Percentiles rank a stretch among this genome's conserved stretches.
Evolutionary conservation across 2,888 invertebrate species (phyloP).

Genomic region (Theristus sp.): DNA sequence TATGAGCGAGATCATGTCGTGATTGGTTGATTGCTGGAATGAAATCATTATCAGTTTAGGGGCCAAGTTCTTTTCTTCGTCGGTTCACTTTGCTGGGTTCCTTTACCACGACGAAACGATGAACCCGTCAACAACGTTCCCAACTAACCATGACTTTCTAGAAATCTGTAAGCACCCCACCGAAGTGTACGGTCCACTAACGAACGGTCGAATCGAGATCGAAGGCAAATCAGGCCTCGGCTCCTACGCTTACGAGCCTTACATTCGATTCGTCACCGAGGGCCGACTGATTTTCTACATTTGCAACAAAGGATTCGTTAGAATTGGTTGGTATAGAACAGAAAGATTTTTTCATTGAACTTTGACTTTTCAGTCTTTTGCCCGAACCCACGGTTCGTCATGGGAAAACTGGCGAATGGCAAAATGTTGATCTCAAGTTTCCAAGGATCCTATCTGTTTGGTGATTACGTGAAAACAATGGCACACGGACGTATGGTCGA

Average conservation of each 20-base stretch:
- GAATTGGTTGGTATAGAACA: conserved; percentile 19
- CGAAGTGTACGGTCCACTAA: conserved; percentile 22
- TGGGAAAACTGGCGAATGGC: not conserved
- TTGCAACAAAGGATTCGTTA: conserved; percentile 27
- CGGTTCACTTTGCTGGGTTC: too few relatives aligned
- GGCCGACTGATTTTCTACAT: conserved; percentile 26
- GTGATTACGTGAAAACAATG: conserved; percentile 25
- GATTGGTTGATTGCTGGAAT: too few relatives aligned
- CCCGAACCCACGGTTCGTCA: not conserved
- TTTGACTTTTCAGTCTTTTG: not conserved
- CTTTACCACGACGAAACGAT: too few relatives aligned
- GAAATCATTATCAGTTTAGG: too few relatives aligned
- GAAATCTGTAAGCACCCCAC: conserved; percentile 25
- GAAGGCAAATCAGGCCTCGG: conserved; percentile 29
- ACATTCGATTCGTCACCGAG: conserved; percentile 26
- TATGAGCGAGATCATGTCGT: too few relatives aligned
- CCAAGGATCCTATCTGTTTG: not conserved
- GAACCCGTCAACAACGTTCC: too few relatives aligned
- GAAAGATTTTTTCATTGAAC: not conserved
- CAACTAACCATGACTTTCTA: too few relatives aligned
- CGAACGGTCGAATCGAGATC: conserved; percentile 30
- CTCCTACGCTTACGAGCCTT: conserved; percentile 33
- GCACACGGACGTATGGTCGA: conserved; percentile 79
- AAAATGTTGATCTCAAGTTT: not conserved
- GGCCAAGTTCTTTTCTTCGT: too few relatives aligned